Evolutionary conservation across 2,888 invertebrate species (phyloP), one percentile per base, ranked within the genome.

Genomic region (Agonopterix arenella): DNA sequence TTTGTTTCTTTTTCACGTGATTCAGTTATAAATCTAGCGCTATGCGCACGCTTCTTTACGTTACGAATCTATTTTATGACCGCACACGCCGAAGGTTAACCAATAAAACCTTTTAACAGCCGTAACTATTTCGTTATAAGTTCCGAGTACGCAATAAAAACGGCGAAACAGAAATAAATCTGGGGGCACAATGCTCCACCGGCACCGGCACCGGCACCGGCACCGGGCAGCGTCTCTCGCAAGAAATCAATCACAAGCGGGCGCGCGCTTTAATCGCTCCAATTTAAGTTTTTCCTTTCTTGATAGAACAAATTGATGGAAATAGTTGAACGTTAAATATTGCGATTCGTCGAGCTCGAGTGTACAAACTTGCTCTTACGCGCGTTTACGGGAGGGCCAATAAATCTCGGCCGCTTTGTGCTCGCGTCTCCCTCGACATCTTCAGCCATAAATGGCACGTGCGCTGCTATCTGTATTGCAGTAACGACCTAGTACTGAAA

Each of bases 31-130:
- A 82, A 84, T 82, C 80, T 81, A 80, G 71, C 71, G 70, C 69
- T 74, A 79, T 78, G 80, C 77, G 81, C 82, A 80, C 81, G 79
- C 76, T 80, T 73, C 82, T 85, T 83, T 79, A 79, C 46, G 84
- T 83, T 80, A 78, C 80, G 86, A 84, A 89, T 84, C 80, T 80
- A 85, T 89, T 89, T 89, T 86, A 89, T 84, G 80, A 78, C 81
- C 81, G 76, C 82, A 80, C 77, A 82, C 80, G 76, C 80, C 83
- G 79, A 89, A 89, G 85, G 88, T 85, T 85, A 85, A 84, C 89
- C 85, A 85, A 88, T 89, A 89, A 89, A 89, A 89, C 82, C 86
- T 85, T 84, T 86, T 88, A 88, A 86, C 86, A 86, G 84, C 80
- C 84, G 84, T 84, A 83, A 85, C 84, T 88, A 86, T 86, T 88